Evolutionary conservation across 2,113 vertebrate species (phyloP).

Genomic region (Psephotus haematonotus): DNA sequence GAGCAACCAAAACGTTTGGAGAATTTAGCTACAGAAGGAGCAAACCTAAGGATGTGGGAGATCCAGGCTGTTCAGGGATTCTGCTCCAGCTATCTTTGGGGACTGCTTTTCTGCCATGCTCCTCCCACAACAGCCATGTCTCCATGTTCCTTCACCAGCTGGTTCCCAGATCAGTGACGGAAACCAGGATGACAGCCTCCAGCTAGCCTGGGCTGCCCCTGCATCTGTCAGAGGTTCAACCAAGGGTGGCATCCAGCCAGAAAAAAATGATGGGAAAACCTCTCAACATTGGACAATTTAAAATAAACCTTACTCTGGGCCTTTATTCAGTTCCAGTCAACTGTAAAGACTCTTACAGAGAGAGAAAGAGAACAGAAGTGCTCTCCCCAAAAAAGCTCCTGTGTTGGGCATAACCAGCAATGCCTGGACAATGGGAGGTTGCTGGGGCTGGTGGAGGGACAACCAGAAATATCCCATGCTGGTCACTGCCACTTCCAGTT

Average conservation of each 20-base stretch:
- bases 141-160: neutral
- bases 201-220: neutral
- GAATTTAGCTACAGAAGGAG: neutral
- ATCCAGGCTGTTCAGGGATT: neutral
- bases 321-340: neutral
- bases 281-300: neutral
- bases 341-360: neutral
- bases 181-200: neutral
- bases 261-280: neutral
- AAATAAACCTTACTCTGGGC: neutral
- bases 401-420: neutral
- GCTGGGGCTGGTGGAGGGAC: rapidly evolving
- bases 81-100: neutral
- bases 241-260: neutral
- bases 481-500: neutral
- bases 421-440: neutral
- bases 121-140: no score
- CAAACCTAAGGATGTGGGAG: neutral
- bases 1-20: neutral
- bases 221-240: neutral
- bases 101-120: rapidly evolving
- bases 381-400: neutral
- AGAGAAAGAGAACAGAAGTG: neutral
- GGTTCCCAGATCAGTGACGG: rapidly evolving
- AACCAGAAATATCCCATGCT: neutral